These are phyloP conservation scores for Drosophila anomalata DNA, from an alignment of 2,888 invertebrate genomes.

Conservation along the genomic window DNA sequence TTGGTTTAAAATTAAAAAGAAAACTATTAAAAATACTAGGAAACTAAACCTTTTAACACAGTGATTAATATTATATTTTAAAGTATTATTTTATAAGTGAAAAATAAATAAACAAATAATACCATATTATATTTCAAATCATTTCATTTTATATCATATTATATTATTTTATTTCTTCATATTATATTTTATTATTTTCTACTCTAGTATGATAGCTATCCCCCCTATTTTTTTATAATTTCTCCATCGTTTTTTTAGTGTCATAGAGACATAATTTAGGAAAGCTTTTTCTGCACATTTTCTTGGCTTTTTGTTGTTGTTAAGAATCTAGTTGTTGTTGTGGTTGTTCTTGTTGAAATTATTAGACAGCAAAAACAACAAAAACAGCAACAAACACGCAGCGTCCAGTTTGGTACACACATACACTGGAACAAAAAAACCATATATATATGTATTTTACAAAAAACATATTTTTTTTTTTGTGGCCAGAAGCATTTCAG, in stretches of 20 bases:
- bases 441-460: constrained; percentile 3
- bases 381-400: constrained; percentile 34
- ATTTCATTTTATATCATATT: too few relatives aligned
- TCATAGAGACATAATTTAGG: constrained; percentile 7
- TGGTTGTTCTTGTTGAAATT: constrained; percentile 43
- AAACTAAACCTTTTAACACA: too few relatives aligned
- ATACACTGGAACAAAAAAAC: constrained; percentile 26
- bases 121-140: too few relatives aligned
- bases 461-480: constrained; percentile 4
- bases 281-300: constrained; percentile 16
- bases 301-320: constrained; percentile 4
- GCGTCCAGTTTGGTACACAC: constrained; percentile 61
- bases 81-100: too few relatives aligned
- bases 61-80: too few relatives aligned
- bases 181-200: constrained; percentile 26
- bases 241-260: not conserved
- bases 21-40: too few relatives aligned
- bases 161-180: not conserved
- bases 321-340: constrained; percentile 33
- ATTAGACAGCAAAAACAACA: constrained; percentile 38
- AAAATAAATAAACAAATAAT: too few relatives aligned
- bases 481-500: constrained; percentile 38
- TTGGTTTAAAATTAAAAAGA: too few relatives aligned
- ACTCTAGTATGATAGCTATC: not conserved
- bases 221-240: not conserved